phyloP scores from a whole-genome alignment of 2,113 vertebrate genomes.

The Gymnogyps californianus region DNA sequence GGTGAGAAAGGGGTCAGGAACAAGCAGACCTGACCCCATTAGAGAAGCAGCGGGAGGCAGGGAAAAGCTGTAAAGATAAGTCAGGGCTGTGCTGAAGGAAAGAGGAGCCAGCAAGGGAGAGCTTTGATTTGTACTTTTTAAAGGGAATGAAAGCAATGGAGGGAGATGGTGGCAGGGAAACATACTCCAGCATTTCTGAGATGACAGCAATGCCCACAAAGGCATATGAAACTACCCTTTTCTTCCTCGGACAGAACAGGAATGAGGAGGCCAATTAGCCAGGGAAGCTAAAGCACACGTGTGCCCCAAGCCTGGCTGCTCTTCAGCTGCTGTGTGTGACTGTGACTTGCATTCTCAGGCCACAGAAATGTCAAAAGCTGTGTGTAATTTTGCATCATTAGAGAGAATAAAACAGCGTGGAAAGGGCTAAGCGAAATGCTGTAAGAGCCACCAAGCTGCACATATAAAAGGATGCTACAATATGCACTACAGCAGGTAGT shows the following conservation, averaged over 20 bases:
- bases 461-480: not conserved
- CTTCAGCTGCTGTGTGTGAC: not conserved
- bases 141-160: not conserved
- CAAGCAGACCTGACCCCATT: conserved; percentile 27
- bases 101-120: not conserved
- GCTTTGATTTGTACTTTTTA: conserved; percentile 16
- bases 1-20: conserved; percentile 22
- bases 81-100: not conserved
- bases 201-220: not conserved
- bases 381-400: not conserved
- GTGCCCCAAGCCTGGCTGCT: not conserved
- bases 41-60: not conserved
- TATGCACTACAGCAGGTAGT: not conserved
- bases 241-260: not conserved
- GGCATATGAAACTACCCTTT: not conserved
- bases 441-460: not conserved
- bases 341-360: not conserved
- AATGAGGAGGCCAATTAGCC: not conserved
- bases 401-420: not conserved
- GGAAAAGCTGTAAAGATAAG: not conserved
- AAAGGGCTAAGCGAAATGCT: not conserved
- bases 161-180: not conserved
- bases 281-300: not conserved
- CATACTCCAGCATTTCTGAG: not conserved
- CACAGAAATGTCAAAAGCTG: conserved; percentile 14